Percentiles rank a stretch among this genome's conserved stretches.
These are phyloP conservation scores for Babylonia areolata DNA, from an alignment of 1,140 invertebrate species.

Conservation along the genomic window DNA sequence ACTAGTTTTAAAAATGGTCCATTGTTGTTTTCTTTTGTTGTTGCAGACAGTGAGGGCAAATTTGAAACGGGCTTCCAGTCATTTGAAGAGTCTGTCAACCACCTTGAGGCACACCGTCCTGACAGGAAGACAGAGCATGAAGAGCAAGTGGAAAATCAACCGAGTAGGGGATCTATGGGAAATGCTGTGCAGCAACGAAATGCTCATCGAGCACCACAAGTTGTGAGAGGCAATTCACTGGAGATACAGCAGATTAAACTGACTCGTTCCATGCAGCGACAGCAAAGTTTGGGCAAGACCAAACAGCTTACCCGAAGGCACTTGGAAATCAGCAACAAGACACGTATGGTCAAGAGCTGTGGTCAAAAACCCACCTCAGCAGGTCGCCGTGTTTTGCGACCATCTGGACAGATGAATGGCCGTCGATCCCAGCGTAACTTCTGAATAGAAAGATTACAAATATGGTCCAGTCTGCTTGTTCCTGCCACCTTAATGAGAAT, in stretches of 20 bases:
- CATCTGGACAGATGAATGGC: constrained; percentile 49
- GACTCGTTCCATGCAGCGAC: constrained; percentile 42
- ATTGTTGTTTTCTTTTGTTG: not conserved
- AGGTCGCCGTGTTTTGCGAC: constrained; percentile 45
- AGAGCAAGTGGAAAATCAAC: not conserved
- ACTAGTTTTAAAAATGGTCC: no score
- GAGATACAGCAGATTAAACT: constrained; percentile 37
- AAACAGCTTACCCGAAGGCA: constrained; percentile 50
- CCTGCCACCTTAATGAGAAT: not conserved
- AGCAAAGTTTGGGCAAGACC: constrained; percentile 41
- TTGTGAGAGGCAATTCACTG: not conserved
- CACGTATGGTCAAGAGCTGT: constrained; percentile 20
- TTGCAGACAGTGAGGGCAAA: not conserved
- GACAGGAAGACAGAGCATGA: not conserved
- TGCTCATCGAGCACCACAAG: not conserved
- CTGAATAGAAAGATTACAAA: not conserved
- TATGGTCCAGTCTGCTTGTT: not conserved
- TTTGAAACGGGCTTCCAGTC: not conserved
- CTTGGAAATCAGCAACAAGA: constrained; percentile 56
- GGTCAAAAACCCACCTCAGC: constrained; percentile 44
- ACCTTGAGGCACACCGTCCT: not conserved
- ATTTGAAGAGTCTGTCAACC: not conserved
- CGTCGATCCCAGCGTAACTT: constrained; percentile 33
- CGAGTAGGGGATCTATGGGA: not conserved
- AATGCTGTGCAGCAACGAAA: not conserved